These are phyloP conservation scores for Syrmaticus mikado DNA, from an alignment of 2,113 vertebrate species.

Conservation along the genomic window DNA sequence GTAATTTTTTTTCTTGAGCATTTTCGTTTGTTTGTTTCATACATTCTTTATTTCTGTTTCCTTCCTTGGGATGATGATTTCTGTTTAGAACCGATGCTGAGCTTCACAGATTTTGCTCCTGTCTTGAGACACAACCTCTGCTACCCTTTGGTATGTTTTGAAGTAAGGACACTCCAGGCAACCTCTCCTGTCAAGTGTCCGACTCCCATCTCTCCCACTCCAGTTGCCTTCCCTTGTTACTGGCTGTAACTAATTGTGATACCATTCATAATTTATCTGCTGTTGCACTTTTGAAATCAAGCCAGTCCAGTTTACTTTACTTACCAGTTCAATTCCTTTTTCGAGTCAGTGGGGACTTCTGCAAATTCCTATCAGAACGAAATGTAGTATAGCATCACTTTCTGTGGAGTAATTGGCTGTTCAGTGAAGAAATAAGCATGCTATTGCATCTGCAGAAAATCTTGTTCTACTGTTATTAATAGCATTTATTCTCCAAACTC, in stretches of 20 bases:
- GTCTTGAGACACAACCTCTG: not conserved
- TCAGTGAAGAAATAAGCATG: constrained; percentile 10
- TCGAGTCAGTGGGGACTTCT: not conserved
- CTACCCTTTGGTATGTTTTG: not conserved
- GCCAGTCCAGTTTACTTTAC: not conserved
- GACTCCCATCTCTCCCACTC: not conserved
- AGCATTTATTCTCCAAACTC: constrained; percentile 30
- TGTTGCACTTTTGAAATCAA: not conserved
- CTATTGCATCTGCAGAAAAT: constrained; percentile 24
- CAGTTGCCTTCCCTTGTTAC: not conserved
- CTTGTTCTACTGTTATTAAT: constrained; percentile 28
- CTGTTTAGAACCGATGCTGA: not conserved
- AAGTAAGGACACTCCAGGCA: not conserved
- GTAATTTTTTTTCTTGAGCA: not conserved
- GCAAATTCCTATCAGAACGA: not conserved
- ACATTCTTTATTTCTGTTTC: not conserved
- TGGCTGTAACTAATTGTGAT: not conserved
- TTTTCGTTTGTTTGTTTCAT: not conserved
- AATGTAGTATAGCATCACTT: not conserved
- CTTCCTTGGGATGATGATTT: not conserved
- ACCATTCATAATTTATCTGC: not conserved
- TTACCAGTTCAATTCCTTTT: not conserved
- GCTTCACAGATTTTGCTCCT: not conserved
- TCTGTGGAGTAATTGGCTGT: not conserved
- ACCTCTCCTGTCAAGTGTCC: not conserved